These are phyloP conservation scores for Glyptemys insculpta DNA, from an alignment of 2,797 vertebrate species.

Conservation along the genomic window DNA sequence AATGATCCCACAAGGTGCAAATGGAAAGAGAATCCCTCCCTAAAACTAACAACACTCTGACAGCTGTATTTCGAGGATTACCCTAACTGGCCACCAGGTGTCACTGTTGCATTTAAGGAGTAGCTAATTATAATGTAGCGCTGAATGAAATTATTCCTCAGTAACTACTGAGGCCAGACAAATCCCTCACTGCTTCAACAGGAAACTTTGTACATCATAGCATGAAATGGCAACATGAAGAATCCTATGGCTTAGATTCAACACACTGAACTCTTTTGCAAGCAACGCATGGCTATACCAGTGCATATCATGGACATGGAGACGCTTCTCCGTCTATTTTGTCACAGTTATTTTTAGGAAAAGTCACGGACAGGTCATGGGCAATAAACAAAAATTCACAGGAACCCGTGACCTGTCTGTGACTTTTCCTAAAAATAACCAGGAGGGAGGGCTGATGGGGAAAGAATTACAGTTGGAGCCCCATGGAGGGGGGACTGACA, in stretches of 20 bases:
- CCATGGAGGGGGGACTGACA: no score
- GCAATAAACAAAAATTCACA: no score
- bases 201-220: no score
- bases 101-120: constrained; percentile 40
- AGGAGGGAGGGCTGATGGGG: no score
- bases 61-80: neutral
- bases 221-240: fast-evolving
- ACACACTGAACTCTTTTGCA: neutral
- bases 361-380: no score
- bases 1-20: no score
- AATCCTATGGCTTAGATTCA: neutral
- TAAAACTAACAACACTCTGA: fast-evolving
- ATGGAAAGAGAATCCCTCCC: fast-evolving
- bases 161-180: neutral
- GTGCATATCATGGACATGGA: fast-evolving
- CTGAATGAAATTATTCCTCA: fast-evolving
- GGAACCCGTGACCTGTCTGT: no score
- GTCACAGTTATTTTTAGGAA: no score
- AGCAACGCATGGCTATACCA: neutral
- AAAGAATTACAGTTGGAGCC: no score
- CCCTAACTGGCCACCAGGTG: constrained; percentile 48
- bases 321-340: neutral
- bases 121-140: fast-evolving
- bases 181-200: neutral
- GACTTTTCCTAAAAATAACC: no score